Evolutionary conservation across 1,140 invertebrate species (phyloP).

Genomic region (Papilio aristodemus): DNA sequence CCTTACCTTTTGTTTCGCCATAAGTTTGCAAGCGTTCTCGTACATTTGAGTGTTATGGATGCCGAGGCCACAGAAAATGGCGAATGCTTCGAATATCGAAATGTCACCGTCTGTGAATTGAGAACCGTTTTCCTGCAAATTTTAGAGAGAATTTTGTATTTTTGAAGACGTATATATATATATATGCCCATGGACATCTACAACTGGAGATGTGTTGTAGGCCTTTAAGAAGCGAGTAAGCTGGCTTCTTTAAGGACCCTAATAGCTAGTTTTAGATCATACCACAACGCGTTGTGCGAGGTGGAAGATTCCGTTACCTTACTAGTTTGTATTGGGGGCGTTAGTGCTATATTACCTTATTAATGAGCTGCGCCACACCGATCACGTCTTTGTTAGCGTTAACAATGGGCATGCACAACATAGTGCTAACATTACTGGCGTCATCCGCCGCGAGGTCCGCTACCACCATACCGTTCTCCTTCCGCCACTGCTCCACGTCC

Average conservation of each 20-base stretch:
- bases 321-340: not conserved
- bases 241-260: no score
- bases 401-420: slow-evolving; percentile 95
- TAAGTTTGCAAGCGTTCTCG: slow-evolving; percentile 96
- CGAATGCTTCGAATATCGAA: slow-evolving; percentile 96
- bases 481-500: slow-evolving; percentile 82
- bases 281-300: no score
- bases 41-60: slow-evolving; percentile 99
- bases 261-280: no score
- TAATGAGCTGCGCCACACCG: slow-evolving; percentile 96
- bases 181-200: no score
- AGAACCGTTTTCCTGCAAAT: slow-evolving; percentile 86
- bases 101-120: slow-evolving; percentile 94
- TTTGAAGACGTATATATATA: no score
- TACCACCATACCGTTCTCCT: slow-evolving; percentile 55
- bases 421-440: slow-evolving; percentile 84
- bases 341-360: slow-evolving; percentile 85
- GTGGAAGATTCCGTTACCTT: no score
- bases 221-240: no score
- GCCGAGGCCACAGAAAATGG: slow-evolving; percentile 97
- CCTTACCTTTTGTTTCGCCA: slow-evolving; percentile 93
- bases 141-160: slow-evolving; percentile 4
- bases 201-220: no score
- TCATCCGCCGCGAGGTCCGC: slow-evolving; percentile 76
- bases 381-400: slow-evolving; percentile 93